These are phyloP conservation scores for Tipula vernalis DNA, from an alignment of 2,888 invertebrate genomes.

Conservation along the genomic window DNA sequence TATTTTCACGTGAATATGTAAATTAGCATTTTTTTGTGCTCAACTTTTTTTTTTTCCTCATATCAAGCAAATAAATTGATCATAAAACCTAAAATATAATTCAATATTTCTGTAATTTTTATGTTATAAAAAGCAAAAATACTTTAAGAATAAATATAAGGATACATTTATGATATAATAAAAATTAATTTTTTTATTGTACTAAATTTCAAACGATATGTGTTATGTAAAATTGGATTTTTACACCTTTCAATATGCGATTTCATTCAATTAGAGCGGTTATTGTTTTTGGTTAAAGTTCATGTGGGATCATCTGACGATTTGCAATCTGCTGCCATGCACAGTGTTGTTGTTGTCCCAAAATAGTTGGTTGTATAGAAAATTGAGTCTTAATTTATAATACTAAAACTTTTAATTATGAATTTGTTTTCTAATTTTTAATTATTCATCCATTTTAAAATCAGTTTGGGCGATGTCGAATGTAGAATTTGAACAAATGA, in stretches of 20 bases:
- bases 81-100: background rate
- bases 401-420: too few relatives aligned
- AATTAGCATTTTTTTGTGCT: background rate
- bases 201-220: background rate
- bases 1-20: constrained; percentile 4
- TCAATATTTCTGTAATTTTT: background rate
- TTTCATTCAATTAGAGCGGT: background rate
- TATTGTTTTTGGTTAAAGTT: background rate
- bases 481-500: too few relatives aligned
- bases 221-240: background rate
- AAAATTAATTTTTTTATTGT: background rate
- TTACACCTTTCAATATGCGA: background rate
- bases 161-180: background rate
- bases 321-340: background rate
- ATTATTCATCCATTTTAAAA: too few relatives aligned
- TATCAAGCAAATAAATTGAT: background rate
- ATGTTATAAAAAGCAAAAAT: background rate
- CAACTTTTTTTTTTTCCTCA: background rate
- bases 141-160: background rate
- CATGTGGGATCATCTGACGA: background rate
- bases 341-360: too few relatives aligned
- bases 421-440: too few relatives aligned
- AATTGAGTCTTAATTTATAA: too few relatives aligned
- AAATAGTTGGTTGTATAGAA: too few relatives aligned
- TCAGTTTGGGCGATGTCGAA: too few relatives aligned